Conservation (phyloP, 2,888 invertebrate genomes). For the Diaphora mendica region DNA sequence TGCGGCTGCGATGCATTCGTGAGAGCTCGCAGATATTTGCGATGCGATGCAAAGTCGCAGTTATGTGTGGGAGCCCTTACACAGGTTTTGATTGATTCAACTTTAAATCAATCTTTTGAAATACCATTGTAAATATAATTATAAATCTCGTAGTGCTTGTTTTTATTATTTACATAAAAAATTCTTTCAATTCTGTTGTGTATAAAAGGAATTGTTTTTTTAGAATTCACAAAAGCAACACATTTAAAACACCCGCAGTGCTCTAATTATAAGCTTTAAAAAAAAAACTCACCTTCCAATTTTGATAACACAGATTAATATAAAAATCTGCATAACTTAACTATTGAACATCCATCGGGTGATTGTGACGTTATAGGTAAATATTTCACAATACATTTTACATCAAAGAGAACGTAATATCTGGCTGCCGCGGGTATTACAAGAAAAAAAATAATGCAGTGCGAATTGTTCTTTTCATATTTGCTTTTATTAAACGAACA, state of each 20-base stretch:
- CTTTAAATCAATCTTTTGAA: not conserved
- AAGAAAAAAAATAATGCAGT: not conserved
- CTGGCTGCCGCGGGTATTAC: slow-evolving; percentile 37
- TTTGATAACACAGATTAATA: not conserved
- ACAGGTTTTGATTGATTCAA: not conserved
- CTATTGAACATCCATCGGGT: slow-evolving; percentile 38
- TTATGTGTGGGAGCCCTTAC: too few species aligned
- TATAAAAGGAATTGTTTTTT: too few species aligned
- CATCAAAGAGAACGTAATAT: slow-evolving; percentile 56
- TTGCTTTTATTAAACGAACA: not conserved
- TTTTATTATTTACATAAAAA: too few species aligned
- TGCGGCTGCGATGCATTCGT: too few species aligned
- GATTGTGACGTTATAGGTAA: slow-evolving; percentile 43
- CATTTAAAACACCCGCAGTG: too few species aligned
- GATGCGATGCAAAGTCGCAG: too few species aligned
- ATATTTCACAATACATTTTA: slow-evolving; percentile 49
- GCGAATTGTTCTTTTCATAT: not conserved
- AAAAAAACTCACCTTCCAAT: not conserved
- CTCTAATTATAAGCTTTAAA: too few species aligned
- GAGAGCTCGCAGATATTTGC: too few species aligned
- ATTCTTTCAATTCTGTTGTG: too few species aligned
- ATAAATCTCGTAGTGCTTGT: too few species aligned
- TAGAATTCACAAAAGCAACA: too few species aligned
- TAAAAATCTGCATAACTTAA: slow-evolving; percentile 16
- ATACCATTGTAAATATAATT: not conserved